These are phyloP conservation scores for Toxotes lorentzi DNA, from an alignment of 2,797 vertebrate genomes.

Conservation along the genomic window DNA sequence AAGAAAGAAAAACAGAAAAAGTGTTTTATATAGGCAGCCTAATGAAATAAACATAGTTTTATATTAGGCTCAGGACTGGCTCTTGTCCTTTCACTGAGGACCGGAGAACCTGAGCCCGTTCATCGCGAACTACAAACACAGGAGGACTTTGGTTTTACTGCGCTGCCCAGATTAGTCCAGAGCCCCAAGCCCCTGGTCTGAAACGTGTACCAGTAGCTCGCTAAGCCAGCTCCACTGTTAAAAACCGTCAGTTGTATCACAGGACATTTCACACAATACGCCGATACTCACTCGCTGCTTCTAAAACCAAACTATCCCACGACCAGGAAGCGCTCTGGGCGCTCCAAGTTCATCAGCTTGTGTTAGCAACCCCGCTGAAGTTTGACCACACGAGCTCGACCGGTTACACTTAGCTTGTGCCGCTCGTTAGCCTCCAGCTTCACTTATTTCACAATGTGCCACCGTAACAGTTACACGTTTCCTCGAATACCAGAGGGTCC, in stretches of 20 bases:
- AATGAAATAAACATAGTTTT: too few relatives aligned
- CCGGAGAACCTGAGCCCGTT: too few relatives aligned
- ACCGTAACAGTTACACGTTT: not conserved
- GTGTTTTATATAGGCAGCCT: too few relatives aligned
- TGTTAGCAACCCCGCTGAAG: slow-evolving; percentile 30
- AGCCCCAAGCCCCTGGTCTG: not conserved
- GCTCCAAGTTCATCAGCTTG: slow-evolving; percentile 1
- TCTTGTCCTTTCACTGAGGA: too few relatives aligned
- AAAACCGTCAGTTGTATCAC: not conserved
- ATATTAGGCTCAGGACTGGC: too few relatives aligned
- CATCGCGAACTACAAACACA: not conserved
- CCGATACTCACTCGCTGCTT: slow-evolving; percentile 23
- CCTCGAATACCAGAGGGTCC: fast-evolving
- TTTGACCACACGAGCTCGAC: slow-evolving; percentile 13
- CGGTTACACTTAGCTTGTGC: not conserved
- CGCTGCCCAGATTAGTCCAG: not conserved
- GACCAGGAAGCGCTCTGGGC: not conserved
- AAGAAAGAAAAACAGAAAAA: too few relatives aligned
- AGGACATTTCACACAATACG: not conserved
- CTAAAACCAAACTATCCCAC: not conserved
- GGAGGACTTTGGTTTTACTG: not conserved
- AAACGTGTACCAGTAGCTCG: not conserved
- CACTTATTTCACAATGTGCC: not conserved
- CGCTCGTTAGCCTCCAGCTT: not conserved
- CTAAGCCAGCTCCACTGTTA: not conserved